A percentile compares a stretch with the other conserved stretches of the same genome.
Conservation (phyloP, 2,797 vertebrate genomes). For the Acridotheres tristis region DNA sequence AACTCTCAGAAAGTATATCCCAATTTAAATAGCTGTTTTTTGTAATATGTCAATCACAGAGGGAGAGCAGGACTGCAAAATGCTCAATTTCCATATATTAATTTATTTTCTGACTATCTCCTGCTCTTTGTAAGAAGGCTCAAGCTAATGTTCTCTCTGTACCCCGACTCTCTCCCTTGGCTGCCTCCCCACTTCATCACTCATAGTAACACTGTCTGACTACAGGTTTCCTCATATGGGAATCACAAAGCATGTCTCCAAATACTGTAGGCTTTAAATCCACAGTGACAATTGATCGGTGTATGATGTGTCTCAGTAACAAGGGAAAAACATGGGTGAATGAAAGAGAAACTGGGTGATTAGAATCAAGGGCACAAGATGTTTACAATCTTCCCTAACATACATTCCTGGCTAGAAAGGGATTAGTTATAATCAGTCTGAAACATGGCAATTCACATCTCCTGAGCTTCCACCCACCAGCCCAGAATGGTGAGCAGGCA, state of each 20-base stretch:
- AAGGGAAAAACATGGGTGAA: neutral
- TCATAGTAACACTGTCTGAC: neutral
- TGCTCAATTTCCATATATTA: neutral
- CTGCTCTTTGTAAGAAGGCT: neutral
- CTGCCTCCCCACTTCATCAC: neutral
- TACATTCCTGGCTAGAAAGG: neutral
- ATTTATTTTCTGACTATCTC: neutral
- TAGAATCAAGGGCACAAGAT: neutral
- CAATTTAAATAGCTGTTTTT: neutral
- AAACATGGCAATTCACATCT: neutral
- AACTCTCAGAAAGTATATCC: neutral
- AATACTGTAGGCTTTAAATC: neutral
- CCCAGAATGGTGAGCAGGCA: neutral
- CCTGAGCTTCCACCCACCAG: neutral
- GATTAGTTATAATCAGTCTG: neutral
- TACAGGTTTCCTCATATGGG: neutral
- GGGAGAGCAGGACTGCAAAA: neutral
- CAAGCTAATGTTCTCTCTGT: rapidly evolving
- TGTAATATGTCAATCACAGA: neutral
- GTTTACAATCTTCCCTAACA: neutral
- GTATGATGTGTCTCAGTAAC: neutral
- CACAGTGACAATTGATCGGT: neutral
- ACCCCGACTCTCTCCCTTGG: neutral
- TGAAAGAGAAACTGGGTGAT: neutral
- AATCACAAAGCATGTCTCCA: neutral